Percentiles rank a stretch among this genome's conserved stretches.
These are phyloP conservation scores for Falco punctatus DNA, from an alignment of 2,113 vertebrate genomes.

Conservation along the genomic window DNA sequence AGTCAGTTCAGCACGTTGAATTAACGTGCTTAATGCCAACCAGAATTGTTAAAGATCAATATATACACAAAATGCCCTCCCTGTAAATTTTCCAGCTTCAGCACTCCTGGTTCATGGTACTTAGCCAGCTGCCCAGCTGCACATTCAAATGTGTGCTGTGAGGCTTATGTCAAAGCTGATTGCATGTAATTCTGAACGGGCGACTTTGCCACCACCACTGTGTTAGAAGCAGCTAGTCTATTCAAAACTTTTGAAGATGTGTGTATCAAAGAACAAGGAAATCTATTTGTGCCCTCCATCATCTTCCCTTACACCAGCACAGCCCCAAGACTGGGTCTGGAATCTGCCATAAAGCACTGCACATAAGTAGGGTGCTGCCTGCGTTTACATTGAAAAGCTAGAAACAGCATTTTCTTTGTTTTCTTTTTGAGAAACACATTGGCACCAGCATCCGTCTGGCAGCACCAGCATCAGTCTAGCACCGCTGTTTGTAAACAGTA, in stretches of 20 bases:
- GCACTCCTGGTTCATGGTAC: background rate
- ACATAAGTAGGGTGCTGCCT: fast-evolving
- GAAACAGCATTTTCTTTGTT: background rate
- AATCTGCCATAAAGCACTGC: background rate
- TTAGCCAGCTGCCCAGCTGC: background rate
- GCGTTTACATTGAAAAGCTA: background rate
- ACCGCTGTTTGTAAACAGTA: background rate
- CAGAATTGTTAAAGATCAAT: background rate
- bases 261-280: background rate
- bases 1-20: background rate
- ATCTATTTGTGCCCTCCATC: background rate
- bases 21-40: background rate
- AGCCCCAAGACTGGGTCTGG: background rate
- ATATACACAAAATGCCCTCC: too few species aligned
- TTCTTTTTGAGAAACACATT: background rate
- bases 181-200: background rate
- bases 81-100: background rate
- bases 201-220: background rate
- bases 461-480: background rate
- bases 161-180: background rate
- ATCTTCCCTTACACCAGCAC: background rate
- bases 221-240: background rate
- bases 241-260: background rate
- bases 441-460: too few species aligned
- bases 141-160: fast-evolving